These are phyloP conservation scores for Oryzias dopingdopingensis DNA, from an alignment of 2,797 vertebrate genomes.

Conservation along the genomic window DNA sequence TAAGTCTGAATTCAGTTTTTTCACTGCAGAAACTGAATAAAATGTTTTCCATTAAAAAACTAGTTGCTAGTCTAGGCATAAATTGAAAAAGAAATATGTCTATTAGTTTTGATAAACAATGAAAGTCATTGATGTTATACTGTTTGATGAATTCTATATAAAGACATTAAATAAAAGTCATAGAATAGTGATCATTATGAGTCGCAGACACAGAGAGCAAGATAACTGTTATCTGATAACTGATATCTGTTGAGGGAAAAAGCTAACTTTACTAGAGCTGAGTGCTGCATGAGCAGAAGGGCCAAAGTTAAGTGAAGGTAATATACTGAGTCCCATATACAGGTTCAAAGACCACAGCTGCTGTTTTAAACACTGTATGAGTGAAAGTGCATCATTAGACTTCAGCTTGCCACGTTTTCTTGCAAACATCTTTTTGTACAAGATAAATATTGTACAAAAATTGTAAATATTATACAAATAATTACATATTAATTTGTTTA, in stretches of 20 bases:
- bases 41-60: too few relatives aligned
- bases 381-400: background rate
- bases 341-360: conserved; percentile 9
- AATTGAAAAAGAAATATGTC: conserved; percentile 5
- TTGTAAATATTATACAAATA: too few relatives aligned
- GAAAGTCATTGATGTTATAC: conserved; percentile 13
- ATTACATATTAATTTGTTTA: too few relatives aligned
- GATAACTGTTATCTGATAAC: background rate
- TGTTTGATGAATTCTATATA: conserved; percentile 1
- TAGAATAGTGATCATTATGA: conserved; percentile 19
- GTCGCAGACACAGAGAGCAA: conserved; percentile 8
- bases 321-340: conserved; percentile 29
- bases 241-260: background rate
- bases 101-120: conserved; percentile 18
- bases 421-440: too few relatives aligned
- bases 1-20: too few relatives aligned
- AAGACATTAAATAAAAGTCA: conserved; percentile 13
- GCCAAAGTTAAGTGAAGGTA: conserved; percentile 30
- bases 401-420: background rate
- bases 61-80: too few relatives aligned
- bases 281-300: conserved; percentile 54
- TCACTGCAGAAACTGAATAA: too few relatives aligned
- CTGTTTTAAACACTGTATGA: conserved; percentile 12
- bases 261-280: conserved; percentile 56
- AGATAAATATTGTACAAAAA: too few relatives aligned